Evolutionary conservation across 2,113 vertebrate genomes (phyloP).

Genomic region (Phodopus roborovskii): DNA sequence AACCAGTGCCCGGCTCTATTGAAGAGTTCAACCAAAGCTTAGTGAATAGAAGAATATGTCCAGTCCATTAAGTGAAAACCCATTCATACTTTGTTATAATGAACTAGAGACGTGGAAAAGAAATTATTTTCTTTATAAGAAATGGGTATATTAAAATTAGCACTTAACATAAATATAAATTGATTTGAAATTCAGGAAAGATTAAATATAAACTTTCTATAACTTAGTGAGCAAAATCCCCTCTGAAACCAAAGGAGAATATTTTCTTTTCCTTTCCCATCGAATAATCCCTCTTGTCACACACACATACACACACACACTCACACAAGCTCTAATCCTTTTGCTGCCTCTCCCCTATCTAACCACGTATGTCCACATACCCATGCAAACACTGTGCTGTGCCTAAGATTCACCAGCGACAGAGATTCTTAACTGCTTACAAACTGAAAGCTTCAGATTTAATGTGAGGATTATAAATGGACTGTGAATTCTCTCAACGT

Average conservation of each 20-base stretch:
- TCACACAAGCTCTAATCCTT: neutral
- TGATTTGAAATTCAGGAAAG: neutral
- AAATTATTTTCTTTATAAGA: neutral
- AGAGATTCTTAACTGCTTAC: neutral
- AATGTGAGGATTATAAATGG: neutral
- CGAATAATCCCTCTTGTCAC: neutral
- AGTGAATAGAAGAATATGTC: neutral
- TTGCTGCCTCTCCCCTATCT: fast-evolving
- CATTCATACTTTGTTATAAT: neutral
- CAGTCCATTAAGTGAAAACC: neutral
- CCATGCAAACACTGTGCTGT: neutral
- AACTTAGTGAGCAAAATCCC: neutral
- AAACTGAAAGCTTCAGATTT: neutral
- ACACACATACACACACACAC: neutral
- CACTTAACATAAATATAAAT: neutral
- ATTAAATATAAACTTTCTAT: neutral
- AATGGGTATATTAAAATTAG: neutral
- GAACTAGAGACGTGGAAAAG: neutral
- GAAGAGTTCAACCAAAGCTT: neutral
- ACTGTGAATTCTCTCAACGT: neutral
- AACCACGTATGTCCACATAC: neutral
- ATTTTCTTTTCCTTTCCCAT: neutral
- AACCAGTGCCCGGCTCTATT: neutral
- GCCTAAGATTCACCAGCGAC: neutral
- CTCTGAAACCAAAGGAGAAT: neutral